Evolutionary conservation across 2,888 invertebrate species (phyloP).

Genomic region (Branchipolynoe longqiensis): DNA sequence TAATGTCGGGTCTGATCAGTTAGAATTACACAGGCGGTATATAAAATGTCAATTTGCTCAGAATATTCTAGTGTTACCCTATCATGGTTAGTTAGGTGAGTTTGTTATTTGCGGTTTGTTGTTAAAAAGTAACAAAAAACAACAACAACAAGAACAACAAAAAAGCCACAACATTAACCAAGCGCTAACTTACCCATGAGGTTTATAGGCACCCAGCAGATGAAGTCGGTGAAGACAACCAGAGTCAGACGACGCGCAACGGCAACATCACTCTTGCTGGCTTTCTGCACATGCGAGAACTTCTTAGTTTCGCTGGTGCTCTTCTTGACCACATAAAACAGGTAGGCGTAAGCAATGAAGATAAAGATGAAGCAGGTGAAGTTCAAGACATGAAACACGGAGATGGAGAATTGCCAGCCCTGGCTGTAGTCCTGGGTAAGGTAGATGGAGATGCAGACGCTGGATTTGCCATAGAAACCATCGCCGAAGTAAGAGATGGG

Average conservation of each 20-base stretch:
- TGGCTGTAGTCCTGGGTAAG: slow-evolving; percentile 30
- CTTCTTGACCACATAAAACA: slow-evolving; percentile 34
- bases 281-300: slow-evolving; percentile 30
- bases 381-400: slow-evolving; percentile 29
- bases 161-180: background rate
- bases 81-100: too few relatives aligned
- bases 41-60: background rate
- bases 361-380: slow-evolving; percentile 42
- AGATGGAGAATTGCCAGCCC: slow-evolving; percentile 45
- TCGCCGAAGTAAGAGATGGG: slow-evolving; percentile 73
- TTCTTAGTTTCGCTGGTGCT: background rate
- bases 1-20: too few relatives aligned
- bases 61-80: too few relatives aligned
- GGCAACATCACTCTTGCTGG: slow-evolving; percentile 16
- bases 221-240: slow-evolving; percentile 37
- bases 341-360: slow-evolving; percentile 31
- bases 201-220: slow-evolving; percentile 45
- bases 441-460: slow-evolving; percentile 51
- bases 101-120: background rate
- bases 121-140: background rate
- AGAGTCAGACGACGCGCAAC: slow-evolving; percentile 13
- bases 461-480: slow-evolving; percentile 18
- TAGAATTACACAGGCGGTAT: background rate
- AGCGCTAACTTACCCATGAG: slow-evolving; percentile 31
- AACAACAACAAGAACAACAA: background rate